Conservation (phyloP, 2,888 invertebrate genomes). For the Pomacea canaliculata region DNA sequence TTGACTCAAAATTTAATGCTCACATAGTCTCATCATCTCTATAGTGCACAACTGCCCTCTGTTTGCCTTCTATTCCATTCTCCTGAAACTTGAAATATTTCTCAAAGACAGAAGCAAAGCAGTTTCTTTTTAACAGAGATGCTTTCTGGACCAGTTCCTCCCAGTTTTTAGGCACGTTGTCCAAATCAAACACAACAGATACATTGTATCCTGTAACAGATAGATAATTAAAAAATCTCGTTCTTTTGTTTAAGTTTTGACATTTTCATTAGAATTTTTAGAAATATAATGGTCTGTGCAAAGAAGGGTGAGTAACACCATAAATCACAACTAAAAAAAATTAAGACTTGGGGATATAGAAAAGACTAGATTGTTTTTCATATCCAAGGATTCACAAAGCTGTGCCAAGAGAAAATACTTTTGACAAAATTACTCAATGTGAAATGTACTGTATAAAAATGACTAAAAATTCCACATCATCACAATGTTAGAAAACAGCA, state of each 20-base stretch:
- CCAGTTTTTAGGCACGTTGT: conserved; percentile 91
- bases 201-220: conserved; percentile 86
- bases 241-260: neutral
- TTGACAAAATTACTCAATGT: no score
- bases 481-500: no score
- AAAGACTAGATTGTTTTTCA: no score
- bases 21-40: conserved; percentile 98
- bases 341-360: no score
- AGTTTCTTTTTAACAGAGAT: conserved; percentile 95
- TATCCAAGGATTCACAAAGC: no score
- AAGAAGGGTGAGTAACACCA: no score
- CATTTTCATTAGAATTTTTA: no score
- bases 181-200: conserved; percentile 91
- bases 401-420: no score
- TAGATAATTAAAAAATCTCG: neutral
- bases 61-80: conserved; percentile 88
- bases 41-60: conserved; percentile 97
- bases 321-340: no score
- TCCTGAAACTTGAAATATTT: conserved; percentile 99
- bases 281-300: no score
- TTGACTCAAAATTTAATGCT: conserved; percentile 52
- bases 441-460: no score
- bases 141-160: conserved; percentile 90
- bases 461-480: no score
- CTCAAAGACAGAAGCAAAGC: conserved; percentile 99